A percentile compares a stretch with the other conserved stretches of the same genome.
Conservation (phyloP, 64 coral and sea anemone genomes). For the Cladopsammia gracilis region DNA sequence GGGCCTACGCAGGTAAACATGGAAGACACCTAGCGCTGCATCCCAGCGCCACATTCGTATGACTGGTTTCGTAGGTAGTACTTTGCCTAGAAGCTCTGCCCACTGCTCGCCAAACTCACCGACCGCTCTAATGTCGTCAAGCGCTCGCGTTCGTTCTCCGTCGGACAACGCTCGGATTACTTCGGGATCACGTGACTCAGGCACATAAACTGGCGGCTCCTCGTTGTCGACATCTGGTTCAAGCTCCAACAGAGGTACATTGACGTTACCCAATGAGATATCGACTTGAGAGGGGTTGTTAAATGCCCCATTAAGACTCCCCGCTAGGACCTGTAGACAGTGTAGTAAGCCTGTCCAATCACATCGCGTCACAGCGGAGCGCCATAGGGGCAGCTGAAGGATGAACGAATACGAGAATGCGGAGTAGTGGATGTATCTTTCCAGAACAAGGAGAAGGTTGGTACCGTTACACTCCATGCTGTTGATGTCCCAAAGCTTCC, state of each 20-base stretch:
- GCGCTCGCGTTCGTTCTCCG: conserved; percentile 63
- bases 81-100: conserved; percentile 77
- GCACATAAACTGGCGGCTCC: conserved; percentile 75
- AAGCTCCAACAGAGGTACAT: conserved; percentile 58
- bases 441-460: conserved; percentile 86
- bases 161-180: conserved; percentile 78
- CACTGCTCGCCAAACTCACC: conserved; percentile 67
- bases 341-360: conserved; percentile 87
- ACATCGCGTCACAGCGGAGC: conserved; percentile 56
- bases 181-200: conserved; percentile 92
- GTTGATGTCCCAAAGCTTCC: conserved; percentile 40
- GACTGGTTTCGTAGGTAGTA: conserved; percentile 91
- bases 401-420: conserved; percentile 95
- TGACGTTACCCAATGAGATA: conserved; percentile 59
- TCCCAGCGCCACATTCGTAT: conserved; percentile 78
- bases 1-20: conserved; percentile 78
- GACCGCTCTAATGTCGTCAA: conserved; percentile 70
- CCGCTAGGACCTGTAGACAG: conserved; percentile 74
- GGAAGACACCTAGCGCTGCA: conserved; percentile 47
- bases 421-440: conserved; percentile 87
- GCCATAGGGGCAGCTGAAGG: conserved; percentile 85
- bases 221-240: conserved; percentile 75
- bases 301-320: conserved; percentile 68
- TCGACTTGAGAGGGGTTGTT: conserved; percentile 81
- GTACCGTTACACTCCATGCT: conserved; percentile 92